phyloP scores from a whole-genome alignment of 2,113 vertebrate genomes.

The Sceloporus undulatus region DNA sequence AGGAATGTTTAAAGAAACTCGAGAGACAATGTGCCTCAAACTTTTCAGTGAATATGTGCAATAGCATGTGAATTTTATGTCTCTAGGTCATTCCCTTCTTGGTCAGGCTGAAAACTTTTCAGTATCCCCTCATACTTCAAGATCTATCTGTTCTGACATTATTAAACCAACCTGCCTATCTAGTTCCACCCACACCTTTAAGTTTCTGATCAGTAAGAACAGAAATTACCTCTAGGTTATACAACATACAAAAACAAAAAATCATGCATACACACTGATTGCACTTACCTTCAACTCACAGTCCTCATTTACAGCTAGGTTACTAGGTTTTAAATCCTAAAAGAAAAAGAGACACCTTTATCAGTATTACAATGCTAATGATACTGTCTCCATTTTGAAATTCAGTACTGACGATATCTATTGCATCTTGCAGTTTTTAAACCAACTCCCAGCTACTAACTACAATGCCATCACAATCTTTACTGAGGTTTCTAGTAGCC shows the following conservation, averaged over 20 bases:
- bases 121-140: not conserved
- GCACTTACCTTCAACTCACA: constrained; percentile 94
- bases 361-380: constrained; percentile 29
- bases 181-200: constrained; percentile 20
- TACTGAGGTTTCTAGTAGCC: not conserved
- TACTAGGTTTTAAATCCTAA: constrained; percentile 97
- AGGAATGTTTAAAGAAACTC: no score
- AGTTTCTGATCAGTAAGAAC: not conserved
- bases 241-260: not conserved
- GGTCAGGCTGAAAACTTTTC: no score
- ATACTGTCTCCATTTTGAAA: not conserved
- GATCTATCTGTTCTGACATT: not conserved
- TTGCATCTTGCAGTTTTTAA: not conserved
- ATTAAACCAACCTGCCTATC: not conserved
- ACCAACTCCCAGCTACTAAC: not conserved
- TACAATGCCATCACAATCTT: not conserved
- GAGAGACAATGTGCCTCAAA: no score
- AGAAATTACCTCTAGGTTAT: not conserved
- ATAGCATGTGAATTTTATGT: no score
- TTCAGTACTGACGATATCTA: not conserved
- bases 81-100: no score
- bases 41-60: no score
- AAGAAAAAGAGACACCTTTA: constrained; percentile 41
- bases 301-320: constrained; percentile 98
- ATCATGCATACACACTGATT: not conserved